phyloP scores from a whole-genome alignment of 2,888 invertebrate genomes.

The Apotomis capreana region DNA sequence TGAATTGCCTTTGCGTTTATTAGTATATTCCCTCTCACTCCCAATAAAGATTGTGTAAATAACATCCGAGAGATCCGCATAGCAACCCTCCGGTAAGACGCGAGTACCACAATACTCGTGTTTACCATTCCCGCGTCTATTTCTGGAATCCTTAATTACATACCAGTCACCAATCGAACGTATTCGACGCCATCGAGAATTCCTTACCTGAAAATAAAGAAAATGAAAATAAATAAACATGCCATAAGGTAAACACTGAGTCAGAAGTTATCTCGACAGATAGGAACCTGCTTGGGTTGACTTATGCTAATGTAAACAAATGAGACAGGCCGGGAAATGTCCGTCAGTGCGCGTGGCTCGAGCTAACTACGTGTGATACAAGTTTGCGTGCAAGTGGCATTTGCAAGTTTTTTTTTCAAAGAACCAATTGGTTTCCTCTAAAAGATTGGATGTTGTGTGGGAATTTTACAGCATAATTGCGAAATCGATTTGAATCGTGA shows the following conservation, averaged over 20 bases:
- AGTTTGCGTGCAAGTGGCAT: neutral
- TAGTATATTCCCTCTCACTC: neutral
- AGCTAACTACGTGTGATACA: constrained; percentile 2
- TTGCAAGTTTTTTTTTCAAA: too few species aligned
- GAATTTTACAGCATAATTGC: too few species aligned
- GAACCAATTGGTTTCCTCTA: too few species aligned
- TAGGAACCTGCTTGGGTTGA: constrained; percentile 40
- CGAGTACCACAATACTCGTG: neutral
- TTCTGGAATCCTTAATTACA: constrained; percentile 1
- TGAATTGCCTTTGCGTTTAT: too few species aligned
- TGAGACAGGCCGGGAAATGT: constrained; percentile 44
- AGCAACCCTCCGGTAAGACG: neutral
- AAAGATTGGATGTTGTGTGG: too few species aligned
- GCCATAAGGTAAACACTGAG: constrained; percentile 33
- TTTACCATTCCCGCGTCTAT: neutral
- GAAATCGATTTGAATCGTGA: too few species aligned
- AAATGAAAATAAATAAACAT: constrained; percentile 34
- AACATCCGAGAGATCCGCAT: neutral
- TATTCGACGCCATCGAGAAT: constrained; percentile 4
- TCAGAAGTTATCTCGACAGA: constrained; percentile 31
- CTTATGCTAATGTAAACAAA: constrained; percentile 47
- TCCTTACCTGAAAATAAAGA: constrained; percentile 43
- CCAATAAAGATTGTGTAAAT: neutral
- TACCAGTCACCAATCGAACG: constrained; percentile 11
- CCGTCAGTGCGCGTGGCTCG: constrained; percentile 12